These are phyloP conservation scores for Cataglyphis livida DNA, from an alignment of 2,888 invertebrate species.

Conservation along the genomic window DNA sequence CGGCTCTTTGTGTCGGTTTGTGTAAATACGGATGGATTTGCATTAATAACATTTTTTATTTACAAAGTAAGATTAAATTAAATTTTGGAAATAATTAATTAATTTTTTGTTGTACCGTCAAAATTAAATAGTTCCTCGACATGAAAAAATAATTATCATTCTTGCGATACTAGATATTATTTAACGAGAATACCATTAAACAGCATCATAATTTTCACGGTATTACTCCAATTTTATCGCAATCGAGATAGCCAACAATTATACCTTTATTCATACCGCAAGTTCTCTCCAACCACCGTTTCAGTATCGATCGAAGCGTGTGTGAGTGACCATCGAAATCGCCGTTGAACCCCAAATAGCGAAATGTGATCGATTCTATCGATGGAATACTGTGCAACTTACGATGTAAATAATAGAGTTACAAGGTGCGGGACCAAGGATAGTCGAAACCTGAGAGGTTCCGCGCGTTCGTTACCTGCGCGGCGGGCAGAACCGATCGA, in stretches of 20 bases:
- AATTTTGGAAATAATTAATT: neutral
- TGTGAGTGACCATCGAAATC: conserved; percentile 30
- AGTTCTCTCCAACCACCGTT: neutral
- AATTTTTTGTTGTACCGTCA: neutral
- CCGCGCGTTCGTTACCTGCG: conserved; percentile 38
- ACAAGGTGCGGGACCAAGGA: conserved; percentile 17
- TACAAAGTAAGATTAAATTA: neutral
- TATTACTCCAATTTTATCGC: neutral
- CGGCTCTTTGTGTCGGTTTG: conserved; percentile 42
- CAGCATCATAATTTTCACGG: neutral
- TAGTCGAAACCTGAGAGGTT: conserved; percentile 14
- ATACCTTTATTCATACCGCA: neutral
- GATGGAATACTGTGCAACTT: conserved; percentile 1
- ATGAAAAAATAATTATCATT: neutral
- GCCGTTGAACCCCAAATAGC: neutral
- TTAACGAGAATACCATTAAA: neutral
- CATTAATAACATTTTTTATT: neutral
- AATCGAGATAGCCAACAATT: neutral
- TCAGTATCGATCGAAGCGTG: conserved; percentile 43
- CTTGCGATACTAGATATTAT: neutral
- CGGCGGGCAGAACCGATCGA: conserved; percentile 64
- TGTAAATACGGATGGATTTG: neutral
- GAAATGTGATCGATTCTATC: conserved; percentile 33
- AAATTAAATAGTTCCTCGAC: neutral
- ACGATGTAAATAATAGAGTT: neutral